Percentiles rank a stretch among this genome's conserved stretches.
Conservation (phyloP, 2,113 vertebrate genomes). For the Pica pica region DNA sequence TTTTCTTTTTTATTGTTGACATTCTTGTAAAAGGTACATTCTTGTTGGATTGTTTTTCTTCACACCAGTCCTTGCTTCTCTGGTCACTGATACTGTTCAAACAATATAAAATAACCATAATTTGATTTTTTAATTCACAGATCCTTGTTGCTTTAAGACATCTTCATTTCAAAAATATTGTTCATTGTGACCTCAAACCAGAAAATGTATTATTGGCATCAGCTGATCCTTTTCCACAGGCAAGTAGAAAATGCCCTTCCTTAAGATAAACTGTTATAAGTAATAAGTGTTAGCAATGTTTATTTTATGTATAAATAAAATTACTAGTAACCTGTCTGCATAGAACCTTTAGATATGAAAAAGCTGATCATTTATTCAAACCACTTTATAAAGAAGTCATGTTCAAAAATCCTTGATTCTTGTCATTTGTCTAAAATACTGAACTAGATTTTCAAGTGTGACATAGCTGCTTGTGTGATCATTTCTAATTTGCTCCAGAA, state of each 20-base stretch:
- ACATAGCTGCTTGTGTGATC: neutral
- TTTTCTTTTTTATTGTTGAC: neutral
- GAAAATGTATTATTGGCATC: constrained; percentile 95
- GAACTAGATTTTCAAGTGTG: neutral
- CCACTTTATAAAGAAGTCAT: neutral
- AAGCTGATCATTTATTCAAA: neutral
- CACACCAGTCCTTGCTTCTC: neutral
- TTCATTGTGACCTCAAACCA: constrained; percentile 97
- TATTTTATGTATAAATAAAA: neutral
- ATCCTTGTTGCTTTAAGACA: constrained; percentile 94
- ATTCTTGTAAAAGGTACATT: neutral
- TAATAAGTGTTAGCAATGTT: neutral
- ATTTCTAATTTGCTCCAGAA: neutral
- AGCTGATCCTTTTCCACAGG: constrained; percentile 94
- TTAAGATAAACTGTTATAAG: neutral
- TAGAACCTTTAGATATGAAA: neutral
- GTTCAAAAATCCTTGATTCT: neutral
- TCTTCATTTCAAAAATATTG: constrained; percentile 98
- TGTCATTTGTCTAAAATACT: neutral
- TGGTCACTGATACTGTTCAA: neutral
- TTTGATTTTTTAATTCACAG: constrained; percentile 68
- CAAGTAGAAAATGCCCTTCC: constrained; percentile 48
- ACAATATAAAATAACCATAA: neutral
- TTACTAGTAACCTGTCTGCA: neutral
- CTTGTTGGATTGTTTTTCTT: neutral